A percentile compares a stretch with the other conserved stretches of the same genome.
These are phyloP conservation scores for Ornithoptera priamus DNA, from an alignment of 2,888 invertebrate species.

Conservation along the genomic window DNA sequence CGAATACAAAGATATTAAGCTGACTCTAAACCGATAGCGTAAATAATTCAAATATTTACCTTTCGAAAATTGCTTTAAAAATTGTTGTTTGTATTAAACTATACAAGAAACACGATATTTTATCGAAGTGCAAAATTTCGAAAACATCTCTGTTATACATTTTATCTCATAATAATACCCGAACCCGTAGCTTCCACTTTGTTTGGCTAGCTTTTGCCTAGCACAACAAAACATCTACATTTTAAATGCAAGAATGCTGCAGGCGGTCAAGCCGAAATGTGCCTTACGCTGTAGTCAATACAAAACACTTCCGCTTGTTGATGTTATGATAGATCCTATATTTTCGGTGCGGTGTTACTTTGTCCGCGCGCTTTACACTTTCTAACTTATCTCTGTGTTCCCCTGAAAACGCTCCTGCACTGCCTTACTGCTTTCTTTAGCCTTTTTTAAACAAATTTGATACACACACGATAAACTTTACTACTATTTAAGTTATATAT, in stretches of 20 bases:
- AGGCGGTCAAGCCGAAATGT: not conserved
- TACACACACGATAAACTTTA: not conserved
- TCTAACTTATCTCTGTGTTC: slow-evolving; percentile 25
- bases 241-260: slow-evolving; percentile 59
- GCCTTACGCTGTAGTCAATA: slow-evolving; percentile 1
- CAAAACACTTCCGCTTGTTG: not conserved
- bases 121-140: not conserved
- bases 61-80: not conserved
- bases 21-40: too few species aligned
- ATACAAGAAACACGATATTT: not conserved
- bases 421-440: slow-evolving; percentile 17
- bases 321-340: slow-evolving; percentile 15
- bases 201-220: slow-evolving; percentile 74
- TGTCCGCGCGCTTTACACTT: slow-evolving; percentile 26
- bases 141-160: not conserved
- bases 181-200: slow-evolving; percentile 52
- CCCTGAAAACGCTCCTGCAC: slow-evolving; percentile 15
- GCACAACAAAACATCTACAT: slow-evolving; percentile 70
- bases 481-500: slow-evolving; percentile 2
- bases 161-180: slow-evolving; percentile 1
- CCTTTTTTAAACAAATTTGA: not conserved
- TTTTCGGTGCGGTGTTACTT: slow-evolving; percentile 18
- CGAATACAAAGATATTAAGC: too few species aligned
- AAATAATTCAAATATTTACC: not conserved
- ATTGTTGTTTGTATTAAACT: not conserved